Base-by-base conservation (phyloP, 2,888 invertebrate species). In the Eristalis tenax region DNA sequence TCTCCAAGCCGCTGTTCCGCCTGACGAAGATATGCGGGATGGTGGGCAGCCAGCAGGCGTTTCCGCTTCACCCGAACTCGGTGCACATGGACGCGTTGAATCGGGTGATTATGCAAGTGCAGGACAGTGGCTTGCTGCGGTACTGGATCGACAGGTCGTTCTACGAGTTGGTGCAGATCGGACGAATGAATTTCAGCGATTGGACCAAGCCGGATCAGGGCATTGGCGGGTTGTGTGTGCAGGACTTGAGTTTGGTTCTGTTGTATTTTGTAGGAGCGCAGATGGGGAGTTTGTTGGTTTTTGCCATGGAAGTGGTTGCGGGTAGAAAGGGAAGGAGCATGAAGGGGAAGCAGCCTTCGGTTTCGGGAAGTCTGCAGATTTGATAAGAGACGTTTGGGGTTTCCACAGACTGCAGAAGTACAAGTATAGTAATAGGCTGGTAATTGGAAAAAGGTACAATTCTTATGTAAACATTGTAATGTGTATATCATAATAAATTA, bases 291-390 rank as follows among this genome's bases (percentile, higher is more conserved):
- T 32, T 22, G 32, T 11, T 76, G 59, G 76, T 61, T 8, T 68
- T 76, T 35, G 3, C 90, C 90, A 0, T 59, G 26, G 59, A 59
- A 4, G 15, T 59, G 13, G 13, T 26, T 15, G 13, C 13, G 11
- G 26, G 26, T 4, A 23, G 59, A 13, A 59, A 3, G 26, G 26
- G 26, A 13, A 59, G 26, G 59, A 2, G 2, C 2, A 11, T 38
- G 35, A 8, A 35, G 35, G 5, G 4, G 35, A 4, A n/a, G n/a
- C n/a, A n/a, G n/a, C n/a, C n/a, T n/a, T n/a, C n/a, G n/a, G 6
- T 5, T 2, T 32, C 32, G 4, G 2, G 32, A 4, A 32, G 32
- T 32, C 6, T 32, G 32, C 26, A 26, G 26, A 1, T 26, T 26
- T 32, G 32, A 32, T 32, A 32, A 32, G 0, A 32, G 3, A 32